Conservation (phyloP, 2,113 vertebrate genomes). For the Xiphias gladius region DNA sequence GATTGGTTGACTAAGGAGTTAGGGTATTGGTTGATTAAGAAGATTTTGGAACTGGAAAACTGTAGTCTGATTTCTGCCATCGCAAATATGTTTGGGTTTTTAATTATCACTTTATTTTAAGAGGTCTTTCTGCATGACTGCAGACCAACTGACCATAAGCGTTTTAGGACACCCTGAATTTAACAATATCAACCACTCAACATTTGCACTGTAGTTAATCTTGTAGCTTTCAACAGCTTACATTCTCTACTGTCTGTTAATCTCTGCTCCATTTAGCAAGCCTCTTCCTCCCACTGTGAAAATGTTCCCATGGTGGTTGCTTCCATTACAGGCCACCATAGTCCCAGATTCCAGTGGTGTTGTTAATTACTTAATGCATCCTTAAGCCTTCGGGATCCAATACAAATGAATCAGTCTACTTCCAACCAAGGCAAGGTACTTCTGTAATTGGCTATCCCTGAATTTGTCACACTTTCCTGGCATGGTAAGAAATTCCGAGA, state of each 20-base stretch:
- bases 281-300: constrained; percentile 68
- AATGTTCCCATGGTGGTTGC: constrained; percentile 54
- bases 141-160: constrained; percentile 15
- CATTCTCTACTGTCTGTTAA: constrained; percentile 59
- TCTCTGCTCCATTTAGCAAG: constrained; percentile 70
- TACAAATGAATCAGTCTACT: constrained; percentile 58
- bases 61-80: neutral
- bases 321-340: constrained; percentile 69
- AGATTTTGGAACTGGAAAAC: neutral
- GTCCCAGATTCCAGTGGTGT: constrained; percentile 55
- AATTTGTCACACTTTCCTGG: constrained; percentile 44
- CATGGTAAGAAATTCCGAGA: constrained; percentile 14
- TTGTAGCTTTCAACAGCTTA: constrained; percentile 69
- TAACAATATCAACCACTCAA: constrained; percentile 63
- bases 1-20: neutral
- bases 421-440: constrained; percentile 49
- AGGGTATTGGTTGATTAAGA: neutral
- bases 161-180: constrained; percentile 34
- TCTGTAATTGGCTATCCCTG: constrained; percentile 55
- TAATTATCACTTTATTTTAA: constrained; percentile 4
- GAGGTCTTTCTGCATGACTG: neutral
- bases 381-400: constrained; percentile 66
- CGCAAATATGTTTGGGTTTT: neutral
- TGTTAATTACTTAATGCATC: constrained; percentile 79
- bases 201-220: constrained; percentile 61